Evolutionary conservation across 2,113 vertebrate species (phyloP).

Genomic region (Serinus canaria): DNA sequence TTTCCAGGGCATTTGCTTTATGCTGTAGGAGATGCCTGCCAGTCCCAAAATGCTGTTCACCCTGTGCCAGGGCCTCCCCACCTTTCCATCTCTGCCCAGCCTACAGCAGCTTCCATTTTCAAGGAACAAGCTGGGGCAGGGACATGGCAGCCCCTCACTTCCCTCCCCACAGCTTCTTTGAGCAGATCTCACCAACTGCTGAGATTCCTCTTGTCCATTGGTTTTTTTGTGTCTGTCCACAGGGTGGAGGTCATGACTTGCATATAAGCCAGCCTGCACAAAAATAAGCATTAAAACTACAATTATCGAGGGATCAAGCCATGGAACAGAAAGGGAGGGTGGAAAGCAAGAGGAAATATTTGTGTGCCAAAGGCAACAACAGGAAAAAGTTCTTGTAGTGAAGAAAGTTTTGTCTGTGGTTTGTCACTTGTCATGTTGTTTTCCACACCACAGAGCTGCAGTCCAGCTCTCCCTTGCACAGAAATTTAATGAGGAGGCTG

Average conservation of each 20-base stretch:
- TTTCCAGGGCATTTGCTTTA: not conserved
- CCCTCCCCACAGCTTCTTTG: not conserved
- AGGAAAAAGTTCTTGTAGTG: not conserved
- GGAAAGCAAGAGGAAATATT: not conserved
- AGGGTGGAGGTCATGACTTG: constrained; percentile 42
- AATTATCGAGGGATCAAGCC: not conserved
- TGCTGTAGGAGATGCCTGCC: too few species aligned
- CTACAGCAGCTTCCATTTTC: not conserved
- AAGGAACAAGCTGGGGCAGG: not conserved
- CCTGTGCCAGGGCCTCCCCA: not conserved
- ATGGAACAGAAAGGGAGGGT: not conserved
- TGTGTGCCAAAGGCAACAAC: not conserved
- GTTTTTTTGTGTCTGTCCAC: not conserved
- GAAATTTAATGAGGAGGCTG: not conserved
- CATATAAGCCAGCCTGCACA: not conserved
- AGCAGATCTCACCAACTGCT: not conserved
- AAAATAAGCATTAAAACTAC: not conserved
- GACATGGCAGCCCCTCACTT: not conserved
- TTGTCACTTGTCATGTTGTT: not conserved
- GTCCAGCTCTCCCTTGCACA: not conserved
- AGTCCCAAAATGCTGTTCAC: not conserved
- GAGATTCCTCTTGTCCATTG: not conserved
- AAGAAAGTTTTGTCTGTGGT: accelerated
- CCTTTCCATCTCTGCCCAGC: not conserved
- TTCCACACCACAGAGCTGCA: not conserved